Conservation (phyloP, 2,888 invertebrate genomes). For the Eupithecia vulgata region DNA sequence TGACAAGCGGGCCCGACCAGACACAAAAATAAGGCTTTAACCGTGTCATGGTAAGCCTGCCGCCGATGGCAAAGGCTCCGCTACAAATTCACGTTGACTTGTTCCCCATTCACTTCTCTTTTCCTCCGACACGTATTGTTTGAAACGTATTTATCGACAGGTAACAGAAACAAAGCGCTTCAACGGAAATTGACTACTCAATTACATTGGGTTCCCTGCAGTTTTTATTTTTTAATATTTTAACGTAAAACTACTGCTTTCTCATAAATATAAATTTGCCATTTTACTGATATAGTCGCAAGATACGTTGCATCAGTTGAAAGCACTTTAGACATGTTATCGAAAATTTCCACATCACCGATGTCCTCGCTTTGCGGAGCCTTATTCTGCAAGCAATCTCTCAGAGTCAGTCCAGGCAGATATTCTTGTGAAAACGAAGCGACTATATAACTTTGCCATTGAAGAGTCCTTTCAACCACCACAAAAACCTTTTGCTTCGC, state of each 20-base stretch:
- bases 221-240: conserved; percentile 23
- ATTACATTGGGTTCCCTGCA: conserved; percentile 32
- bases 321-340: conserved; percentile 46
- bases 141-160: conserved; percentile 51
- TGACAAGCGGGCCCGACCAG: conserved; percentile 81
- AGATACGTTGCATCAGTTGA: conserved; percentile 26
- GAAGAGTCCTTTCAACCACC: conserved; percentile 70
- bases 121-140: conserved; percentile 59
- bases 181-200: conserved; percentile 37
- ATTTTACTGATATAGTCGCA: conserved; percentile 4
- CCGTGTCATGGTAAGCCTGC: conserved; percentile 83
- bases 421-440: conserved; percentile 55
- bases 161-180: conserved; percentile 42
- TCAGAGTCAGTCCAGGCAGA: conserved; percentile 64
- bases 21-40: conserved; percentile 84
- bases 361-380: conserved; percentile 26
- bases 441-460: conserved; percentile 73
- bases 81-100: conserved; percentile 80
- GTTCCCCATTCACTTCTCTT: conserved; percentile 62
- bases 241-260: neutral
- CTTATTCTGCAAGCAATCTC: conserved; percentile 68
- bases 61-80: conserved; percentile 82
- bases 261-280: neutral
- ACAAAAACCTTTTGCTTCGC: conserved; percentile 77
- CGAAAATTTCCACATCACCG: conserved; percentile 55